These are phyloP conservation scores for Nowickia ferox DNA, from an alignment of 2,888 invertebrate species.

Conservation along the genomic window DNA sequence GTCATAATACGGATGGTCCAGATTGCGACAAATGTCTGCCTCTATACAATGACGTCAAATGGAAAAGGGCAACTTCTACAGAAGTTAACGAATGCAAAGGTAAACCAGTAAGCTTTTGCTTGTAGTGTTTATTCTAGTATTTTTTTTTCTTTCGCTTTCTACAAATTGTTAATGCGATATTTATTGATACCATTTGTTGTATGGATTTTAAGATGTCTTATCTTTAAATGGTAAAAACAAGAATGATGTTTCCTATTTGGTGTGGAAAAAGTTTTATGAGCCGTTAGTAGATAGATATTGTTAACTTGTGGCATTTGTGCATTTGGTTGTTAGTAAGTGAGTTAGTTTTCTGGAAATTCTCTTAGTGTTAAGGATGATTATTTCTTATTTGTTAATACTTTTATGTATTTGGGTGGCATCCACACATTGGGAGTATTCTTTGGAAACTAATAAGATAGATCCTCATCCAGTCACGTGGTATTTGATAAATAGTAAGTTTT, in stretches of 20 bases:
- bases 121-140: neutral
- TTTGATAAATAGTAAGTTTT: constrained; percentile 77
- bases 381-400: constrained; percentile 38
- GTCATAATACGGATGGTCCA: constrained; percentile 97
- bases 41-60: constrained; percentile 98
- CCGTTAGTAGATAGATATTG: constrained; percentile 48
- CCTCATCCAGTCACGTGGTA: constrained; percentile 75
- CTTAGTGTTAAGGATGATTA: constrained; percentile 53
- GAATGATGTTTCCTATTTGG: neutral
- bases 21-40: constrained; percentile 97
- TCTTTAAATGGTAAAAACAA: constrained; percentile 66
- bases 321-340: neutral
- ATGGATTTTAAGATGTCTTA: neutral
- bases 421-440: constrained; percentile 76
- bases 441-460: constrained; percentile 77
- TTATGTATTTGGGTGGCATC: constrained; percentile 24
- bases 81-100: constrained; percentile 97
- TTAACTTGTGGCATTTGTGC: neutral
- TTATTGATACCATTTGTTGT: constrained; percentile 1
- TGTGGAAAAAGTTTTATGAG: neutral
- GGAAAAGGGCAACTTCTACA: constrained; percentile 94
- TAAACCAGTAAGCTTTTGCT: constrained; percentile 84
- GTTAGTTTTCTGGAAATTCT: constrained; percentile 55
- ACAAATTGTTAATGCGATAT: too few species aligned
- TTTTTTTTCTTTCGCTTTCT: neutral